A percentile compares a stretch with the other conserved stretches of the same genome.
Evolutionary conservation across 2,888 invertebrate species (phyloP).

Genomic region (Himalopsyche japonica): DNA sequence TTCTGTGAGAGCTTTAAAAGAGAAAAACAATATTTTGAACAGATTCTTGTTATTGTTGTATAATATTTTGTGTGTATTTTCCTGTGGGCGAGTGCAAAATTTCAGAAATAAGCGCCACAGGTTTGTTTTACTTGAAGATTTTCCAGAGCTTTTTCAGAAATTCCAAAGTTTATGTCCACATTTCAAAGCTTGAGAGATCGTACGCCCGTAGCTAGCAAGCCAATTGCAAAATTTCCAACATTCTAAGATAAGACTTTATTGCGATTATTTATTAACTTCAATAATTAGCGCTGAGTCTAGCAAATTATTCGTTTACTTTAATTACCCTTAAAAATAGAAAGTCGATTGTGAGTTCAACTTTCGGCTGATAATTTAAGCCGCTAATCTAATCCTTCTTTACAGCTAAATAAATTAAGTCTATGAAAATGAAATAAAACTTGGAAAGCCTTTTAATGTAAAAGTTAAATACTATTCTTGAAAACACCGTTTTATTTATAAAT

Average conservation of each 20-base stretch:
- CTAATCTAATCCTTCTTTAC: no score
- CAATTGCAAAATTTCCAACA: background rate
- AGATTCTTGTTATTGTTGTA: background rate
- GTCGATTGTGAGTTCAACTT: no score
- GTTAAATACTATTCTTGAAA: no score
- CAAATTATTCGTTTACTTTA: background rate
- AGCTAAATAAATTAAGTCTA: no score
- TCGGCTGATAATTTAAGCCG: no score
- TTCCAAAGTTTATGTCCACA: conserved; percentile 19
- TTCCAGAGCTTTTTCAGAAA: conserved; percentile 13
- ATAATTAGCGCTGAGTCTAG: background rate
- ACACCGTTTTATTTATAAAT: no score
- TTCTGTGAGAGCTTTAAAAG: background rate
- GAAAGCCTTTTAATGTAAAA: no score
- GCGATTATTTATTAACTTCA: background rate
- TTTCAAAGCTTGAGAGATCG: background rate
- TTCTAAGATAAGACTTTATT: background rate
- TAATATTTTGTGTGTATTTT: background rate
- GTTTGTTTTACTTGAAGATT: conserved; percentile 36
- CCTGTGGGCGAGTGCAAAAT: background rate
- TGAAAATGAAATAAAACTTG: no score
- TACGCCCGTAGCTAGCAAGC: background rate
- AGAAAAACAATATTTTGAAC: background rate
- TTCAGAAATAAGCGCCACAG: conserved; percentile 15
- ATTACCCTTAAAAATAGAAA: no score